A percentile compares a stretch with the other conserved stretches of the same genome.
Conservation (phyloP, 2,113 vertebrate species). For the Caloenas nicobarica region DNA sequence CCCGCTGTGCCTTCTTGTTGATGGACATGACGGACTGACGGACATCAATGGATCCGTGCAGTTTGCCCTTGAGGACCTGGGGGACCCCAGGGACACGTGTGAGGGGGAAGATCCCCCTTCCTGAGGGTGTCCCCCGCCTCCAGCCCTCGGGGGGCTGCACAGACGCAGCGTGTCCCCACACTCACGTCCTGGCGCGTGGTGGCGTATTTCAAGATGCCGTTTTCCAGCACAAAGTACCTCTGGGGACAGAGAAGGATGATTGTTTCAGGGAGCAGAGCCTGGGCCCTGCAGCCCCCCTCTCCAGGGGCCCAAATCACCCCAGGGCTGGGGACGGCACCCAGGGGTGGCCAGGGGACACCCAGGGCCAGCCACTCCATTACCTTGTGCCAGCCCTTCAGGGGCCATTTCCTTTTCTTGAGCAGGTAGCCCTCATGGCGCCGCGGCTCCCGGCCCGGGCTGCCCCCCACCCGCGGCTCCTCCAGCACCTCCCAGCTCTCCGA, state of each 20-base stretch:
- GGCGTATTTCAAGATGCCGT: conserved; percentile 85
- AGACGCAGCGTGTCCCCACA: neutral
- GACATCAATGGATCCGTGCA: conserved; percentile 88
- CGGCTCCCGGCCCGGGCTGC: conserved; percentile 58
- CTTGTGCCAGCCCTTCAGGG: conserved; percentile 96
- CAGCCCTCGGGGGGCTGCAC: rapidly evolving
- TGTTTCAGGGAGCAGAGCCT: neutral
- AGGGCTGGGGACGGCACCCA: too few relatives aligned
- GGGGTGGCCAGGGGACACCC: neutral
- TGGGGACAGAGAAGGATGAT: conserved; percentile 23
- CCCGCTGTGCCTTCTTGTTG: conserved; percentile 90
- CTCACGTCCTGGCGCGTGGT: conserved; percentile 90
- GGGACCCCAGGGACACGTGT: rapidly evolving
- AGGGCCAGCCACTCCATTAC: conserved; percentile 49
- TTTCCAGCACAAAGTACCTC: conserved; percentile 91
- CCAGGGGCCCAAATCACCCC: rapidly evolving
- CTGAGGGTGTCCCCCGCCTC: neutral
- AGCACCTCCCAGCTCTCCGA: conserved; percentile 90
- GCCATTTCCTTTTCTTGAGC: conserved; percentile 95
- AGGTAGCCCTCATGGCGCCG: conserved; percentile 88
- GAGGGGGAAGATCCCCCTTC: neutral
- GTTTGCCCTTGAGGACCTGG: conserved; percentile 87
- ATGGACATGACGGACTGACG: conserved; percentile 91
- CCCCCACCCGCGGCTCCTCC: conserved; percentile 71
- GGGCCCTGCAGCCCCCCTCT: rapidly evolving